Base-by-base conservation (phyloP, 1,140 invertebrate species). In the Drosophila teissieri region DNA sequence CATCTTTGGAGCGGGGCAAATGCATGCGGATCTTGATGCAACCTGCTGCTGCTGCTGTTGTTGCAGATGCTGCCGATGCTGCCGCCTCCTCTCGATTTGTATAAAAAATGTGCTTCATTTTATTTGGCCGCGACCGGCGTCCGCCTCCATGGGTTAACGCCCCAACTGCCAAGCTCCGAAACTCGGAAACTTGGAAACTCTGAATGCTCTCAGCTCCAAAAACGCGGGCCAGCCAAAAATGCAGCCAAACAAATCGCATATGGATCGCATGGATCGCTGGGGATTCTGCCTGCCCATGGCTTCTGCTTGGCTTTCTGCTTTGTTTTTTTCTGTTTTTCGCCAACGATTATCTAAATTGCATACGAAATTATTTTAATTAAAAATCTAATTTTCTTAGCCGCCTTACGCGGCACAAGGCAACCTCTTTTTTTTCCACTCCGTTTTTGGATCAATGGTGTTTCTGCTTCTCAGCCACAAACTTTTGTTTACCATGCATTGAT, bases 311-410 rank as follows among this genome's bases (percentile, higher is more conserved):
- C 64, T 72, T 65, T 46, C 42, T 45, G 42, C 44, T 52, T 48
- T 68, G 1, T 31, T 31, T 31, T 27, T 8, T 6, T 27, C 19
- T 19, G 19, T 19, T 27, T 78, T 79, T 79, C 68, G 83, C 75
- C 85, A 90, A 90, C 84, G 91, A 91, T 91, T 91, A 91, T 91
- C 91, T 91, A 91, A 91, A 91, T 91, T 91, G 91, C 91, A 91
- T 91, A 91, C 74, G 73, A 91, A 91, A 91, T 91, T 91, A 91
- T 91, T 91, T 91, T 91, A 91, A 91, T 91, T 91, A 91, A 91
- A 91, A 91, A 91, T 91, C 90, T 90, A 91, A 91, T 90, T 91
- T 90, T 88, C 53, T 91, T 68, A 57, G 45, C 57, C 45, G 54
- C 78, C 64, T 63, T 45, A 36, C 34, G 46, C 19, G 67, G 0